Base-by-base conservation (phyloP, 2,113 vertebrate species). In the Burhinus bistriatus region DNA sequence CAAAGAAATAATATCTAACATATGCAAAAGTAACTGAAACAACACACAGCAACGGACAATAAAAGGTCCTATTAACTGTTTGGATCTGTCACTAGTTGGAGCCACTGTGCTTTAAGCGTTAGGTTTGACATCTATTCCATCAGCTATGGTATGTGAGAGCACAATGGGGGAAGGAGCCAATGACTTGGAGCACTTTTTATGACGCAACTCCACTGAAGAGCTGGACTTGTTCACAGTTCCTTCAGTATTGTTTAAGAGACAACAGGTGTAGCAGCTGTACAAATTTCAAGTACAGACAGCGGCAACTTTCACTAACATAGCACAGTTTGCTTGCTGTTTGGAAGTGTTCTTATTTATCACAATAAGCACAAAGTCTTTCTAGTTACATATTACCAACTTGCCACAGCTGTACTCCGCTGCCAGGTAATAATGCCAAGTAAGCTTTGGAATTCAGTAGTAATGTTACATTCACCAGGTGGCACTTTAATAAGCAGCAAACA, bases 41-140 rank as follows among this genome's bases (percentile, higher is more conserved):
- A 68, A 2, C 26, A 52, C 21, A 26, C 4, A 76, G 36, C 15
- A 52, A 8, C 1, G 11, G 30, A 27, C 59, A 49, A 18, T 5
- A 25, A 36, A 40, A 89, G 6, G 10, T 3, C 25, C 14, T 40
- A 30, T 8, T 70, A 54, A 36, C 25, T 38, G 15, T 52, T 57
- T 34, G 42, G 34, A 22, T 30, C 16, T 75, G 77, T 54, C 61
- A 19, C 19, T 2, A 9, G 21, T 1, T 62, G 51, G 8, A 42
- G 12, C 18, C 30, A 19, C 51, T 47, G 9, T 3, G 4, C 36
- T 85, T 70, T 12, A n/a, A 52, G 54, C 0, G 0, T 8, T n/a
- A 8, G 8, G 19, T 79, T 42, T 83, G 62, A 68, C 58, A 69
- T 6, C 57, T 38, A 1, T 18, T 70, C 12, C 34, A 36, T 25